Evolutionary conservation across 2,113 vertebrate genomes (phyloP).

Genomic region (Kryptolebias marmoratus): DNA sequence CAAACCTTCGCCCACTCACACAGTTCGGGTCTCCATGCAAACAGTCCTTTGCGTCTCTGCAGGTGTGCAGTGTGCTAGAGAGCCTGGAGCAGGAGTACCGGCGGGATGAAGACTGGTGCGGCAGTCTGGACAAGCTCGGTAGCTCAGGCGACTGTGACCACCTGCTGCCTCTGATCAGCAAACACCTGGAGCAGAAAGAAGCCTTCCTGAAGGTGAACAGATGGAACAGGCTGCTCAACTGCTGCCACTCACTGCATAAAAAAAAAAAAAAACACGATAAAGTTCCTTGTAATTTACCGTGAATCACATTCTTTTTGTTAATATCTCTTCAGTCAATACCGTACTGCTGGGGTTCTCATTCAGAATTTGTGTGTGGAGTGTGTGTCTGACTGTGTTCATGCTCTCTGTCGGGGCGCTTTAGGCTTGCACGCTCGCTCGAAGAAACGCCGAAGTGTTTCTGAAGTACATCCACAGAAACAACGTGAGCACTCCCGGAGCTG

Average conservation of each 20-base stretch:
- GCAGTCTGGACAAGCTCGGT: constrained; percentile 93
- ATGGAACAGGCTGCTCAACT: not conserved
- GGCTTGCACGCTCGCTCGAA: constrained; percentile 95
- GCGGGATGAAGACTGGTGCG: constrained; percentile 97
- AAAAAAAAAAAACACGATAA: too few species aligned
- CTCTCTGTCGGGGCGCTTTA: constrained; percentile 49
- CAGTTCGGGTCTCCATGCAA: not conserved
- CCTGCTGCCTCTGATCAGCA: constrained; percentile 95
- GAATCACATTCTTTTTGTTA: too few species aligned
- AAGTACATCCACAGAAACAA: constrained; percentile 99
- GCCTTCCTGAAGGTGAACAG: constrained; percentile 87
- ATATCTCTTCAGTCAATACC: too few species aligned
- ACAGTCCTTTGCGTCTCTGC: not conserved
- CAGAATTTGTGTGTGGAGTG: too few species aligned
- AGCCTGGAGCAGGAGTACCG: constrained; percentile 97
- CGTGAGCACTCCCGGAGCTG: constrained; percentile 90
- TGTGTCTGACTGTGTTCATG: not conserved
- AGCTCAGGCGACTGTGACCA: constrained; percentile 89
- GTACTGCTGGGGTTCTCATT: too few species aligned
- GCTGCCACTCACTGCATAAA: not conserved
- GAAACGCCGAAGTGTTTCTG: constrained; percentile 97
- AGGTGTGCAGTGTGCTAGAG: constrained; percentile 97
- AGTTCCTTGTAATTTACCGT: too few species aligned
- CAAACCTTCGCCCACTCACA: not conserved
- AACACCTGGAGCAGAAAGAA: constrained; percentile 98